Base-by-base conservation (phyloP, 2,113 vertebrate genomes). In the Lycaon pictus region DNA sequence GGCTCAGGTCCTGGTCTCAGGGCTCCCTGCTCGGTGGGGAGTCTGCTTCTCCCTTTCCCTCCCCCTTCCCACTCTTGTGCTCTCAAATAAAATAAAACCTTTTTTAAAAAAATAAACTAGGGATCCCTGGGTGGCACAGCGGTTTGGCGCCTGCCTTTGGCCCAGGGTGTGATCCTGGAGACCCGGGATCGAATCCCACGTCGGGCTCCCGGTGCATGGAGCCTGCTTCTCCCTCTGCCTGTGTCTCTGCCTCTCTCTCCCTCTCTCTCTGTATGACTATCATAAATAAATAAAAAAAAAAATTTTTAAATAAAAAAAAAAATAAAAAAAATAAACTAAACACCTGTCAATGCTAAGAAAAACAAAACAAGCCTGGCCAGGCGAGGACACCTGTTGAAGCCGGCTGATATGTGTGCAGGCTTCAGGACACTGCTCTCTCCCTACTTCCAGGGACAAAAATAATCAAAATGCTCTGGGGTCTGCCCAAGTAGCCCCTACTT, bases 301-400 rank as follows among this genome's bases (percentile, higher is more conserved):
- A n/a, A n/a, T n/a, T n/a, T n/a, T n/a, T n/a, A n/a, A n/a, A n/a
- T n/a, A n/a, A n/a, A n/a, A n/a, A n/a, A n/a, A n/a, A n/a, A n/a
- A n/a, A n/a, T n/a, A n/a, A 16, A 55, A 69, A 10, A n/a, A 19
- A 67, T n/a, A 17, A 69, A 69, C 3, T 58, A 37, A 90, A 71
- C 80, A 79, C 11, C 37, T 55, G 11, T 22, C 77, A 17, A 23
- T n/a, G 19, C 80, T 48, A 58, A 56, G 56, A 69, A 4, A 48
- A 62, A 27, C 4, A 25, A 62, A 55, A 19, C 0, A 22, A 48
- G 35, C 8, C 20, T 22, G 32, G 81, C 81, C 91, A 16, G 43
- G 11, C 7, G 51, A 1, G 3, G n/a, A 25, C 25, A 0, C 2
- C 1, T n/a, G 23, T 2, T 6, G 43, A 56, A 29, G 63, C 51